These are phyloP conservation scores for Embidobia sp. DNA, from an alignment of 2,888 invertebrate genomes.

Conservation along the genomic window DNA sequence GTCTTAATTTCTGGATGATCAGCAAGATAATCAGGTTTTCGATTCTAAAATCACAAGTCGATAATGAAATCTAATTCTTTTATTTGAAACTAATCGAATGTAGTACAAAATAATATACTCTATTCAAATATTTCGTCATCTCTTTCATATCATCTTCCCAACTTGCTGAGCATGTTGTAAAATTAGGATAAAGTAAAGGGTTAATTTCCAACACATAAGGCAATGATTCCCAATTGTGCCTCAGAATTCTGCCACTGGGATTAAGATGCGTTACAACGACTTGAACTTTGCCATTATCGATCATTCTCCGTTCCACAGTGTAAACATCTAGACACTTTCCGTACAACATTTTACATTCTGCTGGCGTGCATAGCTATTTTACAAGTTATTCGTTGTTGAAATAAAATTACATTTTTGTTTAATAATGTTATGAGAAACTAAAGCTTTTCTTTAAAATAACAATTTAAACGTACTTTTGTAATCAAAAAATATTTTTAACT, in stretches of 20 bases:
- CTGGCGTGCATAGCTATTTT: constrained; percentile 67
- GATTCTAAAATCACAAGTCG: constrained; percentile 61
- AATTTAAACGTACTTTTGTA: too few species aligned
- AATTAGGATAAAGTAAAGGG: constrained; percentile 82
- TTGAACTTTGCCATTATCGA: constrained; percentile 83
- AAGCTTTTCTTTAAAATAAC: too few species aligned
- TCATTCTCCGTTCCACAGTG: constrained; percentile 84
- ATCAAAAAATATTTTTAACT: too few species aligned
- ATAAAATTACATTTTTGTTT: constrained; percentile 2
- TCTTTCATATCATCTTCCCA: constrained; percentile 85
- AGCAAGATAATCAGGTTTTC: constrained; percentile 81
- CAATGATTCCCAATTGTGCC: constrained; percentile 85
- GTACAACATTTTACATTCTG: constrained; percentile 66
- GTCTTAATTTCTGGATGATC: constrained; percentile 83
- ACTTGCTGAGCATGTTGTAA: constrained; percentile 80
- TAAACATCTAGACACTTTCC: constrained; percentile 82
- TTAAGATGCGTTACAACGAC: constrained; percentile 84
- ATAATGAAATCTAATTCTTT: too few species aligned
- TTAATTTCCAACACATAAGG: constrained; percentile 84
- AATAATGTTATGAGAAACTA: too few species aligned
- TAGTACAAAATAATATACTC: constrained; percentile 80
- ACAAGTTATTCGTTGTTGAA: neutral
- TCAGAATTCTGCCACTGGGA: constrained; percentile 83
- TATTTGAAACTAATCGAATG: too few species aligned
- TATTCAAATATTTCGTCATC: constrained; percentile 84